phyloP scores from a whole-genome alignment of 2,113 vertebrate species.

The Pygoscelis antarcticus region DNA sequence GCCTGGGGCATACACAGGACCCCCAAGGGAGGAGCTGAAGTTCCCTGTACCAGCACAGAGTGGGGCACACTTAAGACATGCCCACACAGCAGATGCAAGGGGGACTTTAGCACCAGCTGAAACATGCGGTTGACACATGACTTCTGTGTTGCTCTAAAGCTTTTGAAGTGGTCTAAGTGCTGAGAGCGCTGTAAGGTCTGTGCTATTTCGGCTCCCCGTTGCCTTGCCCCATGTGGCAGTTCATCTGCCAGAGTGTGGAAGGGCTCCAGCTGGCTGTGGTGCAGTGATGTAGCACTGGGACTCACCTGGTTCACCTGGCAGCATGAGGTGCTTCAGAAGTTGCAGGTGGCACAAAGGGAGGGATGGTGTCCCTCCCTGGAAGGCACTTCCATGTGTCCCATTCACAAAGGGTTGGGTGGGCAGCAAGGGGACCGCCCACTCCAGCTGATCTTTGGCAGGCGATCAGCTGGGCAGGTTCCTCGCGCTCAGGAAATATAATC shows the following conservation, averaged over 20 bases:
- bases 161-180: not conserved
- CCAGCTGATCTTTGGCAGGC: not conserved
- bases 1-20: not conserved
- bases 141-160: not conserved
- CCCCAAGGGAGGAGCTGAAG: not conserved
- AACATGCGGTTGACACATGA: not conserved
- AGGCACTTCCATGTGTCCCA: not conserved
- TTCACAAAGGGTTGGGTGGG: not conserved
- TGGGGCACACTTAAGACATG: not conserved
- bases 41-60: not conserved
- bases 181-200: not conserved
- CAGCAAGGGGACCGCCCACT: not conserved
- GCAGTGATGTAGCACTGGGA: not conserved
- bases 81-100: not conserved
- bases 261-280: not conserved
- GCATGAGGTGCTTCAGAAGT: not conserved
- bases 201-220: not conserved
- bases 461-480: not conserved
- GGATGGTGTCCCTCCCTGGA: not conserved
- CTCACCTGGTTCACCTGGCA: not conserved
- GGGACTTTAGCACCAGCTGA: not conserved
- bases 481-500: not conserved
- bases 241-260: not conserved
- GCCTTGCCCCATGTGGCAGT: not conserved
- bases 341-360: not conserved